Evolutionary conservation across 1,140 invertebrate species (phyloP), one percentile per base, ranked within the genome.

Genomic region (Drosophila azteca): DNA sequence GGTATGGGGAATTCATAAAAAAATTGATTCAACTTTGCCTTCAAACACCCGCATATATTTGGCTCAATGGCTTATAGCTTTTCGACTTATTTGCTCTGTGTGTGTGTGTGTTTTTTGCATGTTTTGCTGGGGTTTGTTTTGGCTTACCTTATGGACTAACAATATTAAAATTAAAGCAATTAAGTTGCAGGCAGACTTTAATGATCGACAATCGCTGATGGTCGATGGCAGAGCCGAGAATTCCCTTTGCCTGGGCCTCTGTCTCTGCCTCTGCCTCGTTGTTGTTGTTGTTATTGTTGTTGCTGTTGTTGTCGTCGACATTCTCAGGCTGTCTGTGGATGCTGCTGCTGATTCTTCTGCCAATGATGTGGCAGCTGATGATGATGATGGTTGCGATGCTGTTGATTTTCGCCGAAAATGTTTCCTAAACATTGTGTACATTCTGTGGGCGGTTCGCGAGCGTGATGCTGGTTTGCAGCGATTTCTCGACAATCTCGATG

Each of bases 381-480:
- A 8, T 71, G 60, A 43, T 57, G 67, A 29, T 70, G 73, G 48
- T 51, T 54, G 73, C 52, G 17, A 44, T 71, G 55, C 39, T 69
- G 82, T 72, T 79, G 79, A 82, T 91, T 91, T 91, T 90, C 90
- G 84, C 58, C 90, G 83, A 85, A 91, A 91, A 83, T 91, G 90
- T 89, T 91, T 91, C 66, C 90, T 90, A 88, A 91, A 91, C 90
- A 91, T 91, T 91, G 79, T 91, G 83, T 71, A 82, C 83, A 91
- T 90, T 90, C 76, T 89, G 80, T 71, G 68, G 53, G 63, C 62
- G 71, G 71, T 83, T 78, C 48, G 57, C 24, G 53, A 57, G 60
- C 68, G 71, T 66, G 43, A 50, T 82, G 74, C 59, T 67, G 73
- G 52, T 69, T 46, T 69, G 48, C 48, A 62, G 41, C 46, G 50